A percentile compares a stretch with the other conserved stretches of the same genome.
These are phyloP conservation scores for Daboia siamensis DNA, from an alignment of 2,113 vertebrate species.

Conservation along the genomic window DNA sequence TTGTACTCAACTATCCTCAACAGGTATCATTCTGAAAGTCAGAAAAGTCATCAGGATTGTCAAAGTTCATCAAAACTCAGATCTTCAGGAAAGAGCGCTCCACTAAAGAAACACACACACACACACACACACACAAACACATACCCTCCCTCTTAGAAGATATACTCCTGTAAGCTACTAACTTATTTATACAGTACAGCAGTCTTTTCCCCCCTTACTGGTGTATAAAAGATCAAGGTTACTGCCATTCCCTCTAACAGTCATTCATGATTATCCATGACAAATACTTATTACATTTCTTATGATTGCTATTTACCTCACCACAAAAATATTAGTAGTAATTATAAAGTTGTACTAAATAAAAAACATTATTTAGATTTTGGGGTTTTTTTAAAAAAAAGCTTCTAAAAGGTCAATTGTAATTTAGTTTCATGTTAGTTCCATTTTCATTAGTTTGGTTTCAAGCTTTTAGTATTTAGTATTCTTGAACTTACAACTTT, in stretches of 20 bases:
- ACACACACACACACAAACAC: neutral
- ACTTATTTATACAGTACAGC: neutral
- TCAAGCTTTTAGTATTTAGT: neutral
- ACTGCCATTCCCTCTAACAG: neutral
- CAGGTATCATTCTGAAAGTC: neutral
- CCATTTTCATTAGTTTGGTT: neutral
- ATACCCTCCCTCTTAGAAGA: neutral
- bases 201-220: neutral
- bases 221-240: neutral
- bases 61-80: neutral
- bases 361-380: neutral
- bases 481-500: neutral
- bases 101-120: neutral
- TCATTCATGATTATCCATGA: neutral
- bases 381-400: neutral
- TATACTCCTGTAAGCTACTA: neutral
- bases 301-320: neutral
- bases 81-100: neutral
- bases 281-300: neutral
- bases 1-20: neutral
- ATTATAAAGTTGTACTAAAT: neutral
- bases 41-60: neutral
- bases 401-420: neutral
- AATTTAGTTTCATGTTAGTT: neutral
- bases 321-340: neutral